Evolutionary conservation across 1,140 invertebrate genomes (phyloP).

Genomic region (Zaprionus camerounensis): DNA sequence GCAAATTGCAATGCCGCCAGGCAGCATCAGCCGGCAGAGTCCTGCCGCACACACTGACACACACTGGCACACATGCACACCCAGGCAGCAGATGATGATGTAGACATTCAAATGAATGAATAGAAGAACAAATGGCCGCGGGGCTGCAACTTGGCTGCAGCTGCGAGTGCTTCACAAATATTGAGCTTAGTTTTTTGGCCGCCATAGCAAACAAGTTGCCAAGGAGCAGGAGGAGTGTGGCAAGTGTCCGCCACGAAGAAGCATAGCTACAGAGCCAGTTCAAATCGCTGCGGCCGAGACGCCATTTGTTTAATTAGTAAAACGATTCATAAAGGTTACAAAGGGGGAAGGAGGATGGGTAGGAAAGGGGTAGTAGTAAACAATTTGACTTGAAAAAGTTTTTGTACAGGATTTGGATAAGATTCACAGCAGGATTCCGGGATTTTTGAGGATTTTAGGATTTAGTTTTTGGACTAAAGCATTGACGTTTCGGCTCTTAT

Average conservation of each 20-base stretch:
- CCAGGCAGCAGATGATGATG: constrained; percentile 53
- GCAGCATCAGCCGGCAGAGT: background rate
- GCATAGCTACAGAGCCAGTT: constrained; percentile 4
- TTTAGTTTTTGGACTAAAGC: background rate
- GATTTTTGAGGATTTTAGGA: background rate
- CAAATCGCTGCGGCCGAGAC: constrained; percentile 10
- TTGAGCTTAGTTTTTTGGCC: constrained; percentile 19
- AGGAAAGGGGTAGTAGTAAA: background rate
- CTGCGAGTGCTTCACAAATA: constrained; percentile 38
- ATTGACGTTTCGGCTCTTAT: constrained; percentile 2
- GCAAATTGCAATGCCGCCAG: constrained; percentile 67
- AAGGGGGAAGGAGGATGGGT: background rate
- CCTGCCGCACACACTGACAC: constrained; percentile 7
- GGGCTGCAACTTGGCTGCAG: constrained; percentile 13
- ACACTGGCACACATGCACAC: background rate
- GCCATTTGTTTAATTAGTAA: constrained; percentile 43
- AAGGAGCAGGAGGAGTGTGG: background rate
- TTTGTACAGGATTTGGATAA: background rate
- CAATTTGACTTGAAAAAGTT: background rate
- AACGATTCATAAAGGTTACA: constrained; percentile 19
- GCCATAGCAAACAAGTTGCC: background rate
- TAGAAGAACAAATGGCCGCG: constrained; percentile 20
- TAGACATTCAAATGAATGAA: constrained; percentile 77
- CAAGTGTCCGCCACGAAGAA: background rate
- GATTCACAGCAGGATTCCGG: background rate